A percentile compares a stretch with the other conserved stretches of the same genome.
Conservation (phyloP, 2,888 invertebrate species). For the Neoaliturus tenellus region DNA sequence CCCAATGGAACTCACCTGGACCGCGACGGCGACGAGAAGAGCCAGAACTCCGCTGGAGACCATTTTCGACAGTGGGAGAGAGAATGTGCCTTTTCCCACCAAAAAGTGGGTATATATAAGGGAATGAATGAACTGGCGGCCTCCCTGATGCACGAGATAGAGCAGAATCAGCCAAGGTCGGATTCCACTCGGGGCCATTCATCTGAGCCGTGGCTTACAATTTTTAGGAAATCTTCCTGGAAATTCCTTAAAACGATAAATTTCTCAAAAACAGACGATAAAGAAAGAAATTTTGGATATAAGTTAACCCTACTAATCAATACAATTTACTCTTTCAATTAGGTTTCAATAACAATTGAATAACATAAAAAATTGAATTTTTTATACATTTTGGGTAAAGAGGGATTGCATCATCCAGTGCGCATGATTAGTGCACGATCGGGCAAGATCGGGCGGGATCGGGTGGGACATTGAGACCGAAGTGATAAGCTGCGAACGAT, state of each 20-base stretch:
- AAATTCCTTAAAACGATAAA: too few relatives aligned
- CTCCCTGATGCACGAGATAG: constrained; percentile 33
- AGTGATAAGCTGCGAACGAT: background rate
- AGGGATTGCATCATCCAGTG: background rate
- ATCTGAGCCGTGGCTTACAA: background rate
- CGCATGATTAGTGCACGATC: background rate
- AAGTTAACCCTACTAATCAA: too few relatives aligned
- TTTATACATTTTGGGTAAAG: background rate
- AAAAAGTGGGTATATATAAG: constrained; percentile 38
- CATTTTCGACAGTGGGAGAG: constrained; percentile 23
- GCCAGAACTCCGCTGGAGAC: constrained; percentile 33
- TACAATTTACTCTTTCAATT: too few relatives aligned
- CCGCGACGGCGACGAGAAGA: background rate
- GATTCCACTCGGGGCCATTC: background rate
- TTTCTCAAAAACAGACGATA: too few relatives aligned
- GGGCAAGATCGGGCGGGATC: too few relatives aligned
- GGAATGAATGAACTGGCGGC: background rate
- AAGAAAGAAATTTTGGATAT: too few relatives aligned
- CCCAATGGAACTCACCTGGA: constrained; percentile 25
- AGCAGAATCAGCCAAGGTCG: constrained; percentile 32
- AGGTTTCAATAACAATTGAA: too few relatives aligned
- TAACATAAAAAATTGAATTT: background rate
- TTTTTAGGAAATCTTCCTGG: too few relatives aligned
- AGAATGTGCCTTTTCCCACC: constrained; percentile 16
- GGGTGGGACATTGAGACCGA: background rate